Percentiles rank a stretch among this genome's conserved stretches.
Conservation (phyloP, 2,888 invertebrate species). For the Campoplex capitator region DNA sequence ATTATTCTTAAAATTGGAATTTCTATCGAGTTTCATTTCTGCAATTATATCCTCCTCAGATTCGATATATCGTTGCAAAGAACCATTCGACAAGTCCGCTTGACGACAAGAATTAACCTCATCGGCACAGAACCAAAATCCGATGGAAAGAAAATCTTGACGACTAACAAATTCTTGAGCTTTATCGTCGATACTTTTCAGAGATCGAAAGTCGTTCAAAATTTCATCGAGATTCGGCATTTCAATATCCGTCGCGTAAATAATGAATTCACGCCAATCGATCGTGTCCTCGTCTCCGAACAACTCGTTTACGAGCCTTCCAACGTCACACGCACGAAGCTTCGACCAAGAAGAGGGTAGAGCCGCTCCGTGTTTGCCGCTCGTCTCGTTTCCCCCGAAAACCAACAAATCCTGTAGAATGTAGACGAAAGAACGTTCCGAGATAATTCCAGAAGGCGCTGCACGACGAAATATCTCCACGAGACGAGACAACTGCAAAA, state of each 20-base stretch:
- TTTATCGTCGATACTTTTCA: slow-evolving; percentile 85
- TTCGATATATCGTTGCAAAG: slow-evolving; percentile 28
- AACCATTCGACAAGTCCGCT: slow-evolving; percentile 15
- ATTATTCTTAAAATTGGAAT: neutral
- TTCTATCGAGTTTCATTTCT: neutral
- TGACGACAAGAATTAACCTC: neutral
- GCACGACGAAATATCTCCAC: slow-evolving; percentile 83
- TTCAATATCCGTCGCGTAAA: slow-evolving; percentile 86
- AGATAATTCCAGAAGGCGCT: slow-evolving; percentile 83
- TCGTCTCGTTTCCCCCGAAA: slow-evolving; percentile 85
- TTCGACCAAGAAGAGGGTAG: slow-evolving; percentile 83
- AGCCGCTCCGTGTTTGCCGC: slow-evolving; percentile 80
- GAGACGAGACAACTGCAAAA: slow-evolving; percentile 74
- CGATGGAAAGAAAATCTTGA: slow-evolving; percentile 77
- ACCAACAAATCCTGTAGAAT: slow-evolving; percentile 86
- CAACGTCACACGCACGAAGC: slow-evolving; percentile 84
- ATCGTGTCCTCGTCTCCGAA: slow-evolving; percentile 87
- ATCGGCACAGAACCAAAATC: slow-evolving; percentile 59
- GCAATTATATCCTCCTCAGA: slow-evolving; percentile 33
- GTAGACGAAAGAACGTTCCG: slow-evolving; percentile 85
- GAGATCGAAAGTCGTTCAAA: slow-evolving; percentile 85
- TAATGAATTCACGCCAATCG: slow-evolving; percentile 89
- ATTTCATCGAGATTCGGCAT: slow-evolving; percentile 87
- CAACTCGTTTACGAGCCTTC: slow-evolving; percentile 84
- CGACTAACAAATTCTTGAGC: slow-evolving; percentile 77